Evolutionary conservation across 2,797 vertebrate genomes (phyloP).

Genomic region (Chelidonichthys spinosus): DNA sequence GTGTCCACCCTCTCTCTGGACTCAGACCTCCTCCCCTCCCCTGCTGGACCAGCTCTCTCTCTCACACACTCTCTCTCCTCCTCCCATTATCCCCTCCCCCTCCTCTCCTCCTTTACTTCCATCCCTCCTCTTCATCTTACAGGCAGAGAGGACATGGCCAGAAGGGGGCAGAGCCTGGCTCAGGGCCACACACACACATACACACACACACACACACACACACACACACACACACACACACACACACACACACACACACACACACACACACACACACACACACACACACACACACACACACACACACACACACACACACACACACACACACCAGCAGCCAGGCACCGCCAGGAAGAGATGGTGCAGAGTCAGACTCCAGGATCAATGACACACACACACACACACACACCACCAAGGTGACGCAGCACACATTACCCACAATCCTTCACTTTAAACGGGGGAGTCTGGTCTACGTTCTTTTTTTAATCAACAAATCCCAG

Average conservation of each 20-base stretch:
- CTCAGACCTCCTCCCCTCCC: slow-evolving; percentile 44
- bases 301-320: slow-evolving; percentile 34
- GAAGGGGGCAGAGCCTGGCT: slow-evolving; percentile 66
- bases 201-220: slow-evolving; percentile 38
- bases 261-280: slow-evolving; percentile 40
- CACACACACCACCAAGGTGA: background rate
- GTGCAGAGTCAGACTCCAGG: slow-evolving; percentile 54
- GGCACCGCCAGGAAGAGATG: slow-evolving; percentile 81
- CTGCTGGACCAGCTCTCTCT: slow-evolving; percentile 34
- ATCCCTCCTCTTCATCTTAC: slow-evolving; percentile 18
- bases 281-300: slow-evolving; percentile 40
- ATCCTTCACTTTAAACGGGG: no score
- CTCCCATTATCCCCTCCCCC: slow-evolving; percentile 9
- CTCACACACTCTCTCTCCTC: slow-evolving; percentile 15
- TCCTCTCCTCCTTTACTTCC: slow-evolving; percentile 11
- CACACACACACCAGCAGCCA: slow-evolving; percentile 62
- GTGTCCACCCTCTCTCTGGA: slow-evolving; percentile 47
- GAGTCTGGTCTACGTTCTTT: no score
- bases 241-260: slow-evolving; percentile 40
- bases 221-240: slow-evolving; percentile 40
- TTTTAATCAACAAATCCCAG: background rate
- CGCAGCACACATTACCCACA: no score
- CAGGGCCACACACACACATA: slow-evolving; percentile 44
- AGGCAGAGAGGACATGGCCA: slow-evolving; percentile 36
- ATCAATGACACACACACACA: slow-evolving; percentile 40